Percentiles rank a stretch among this genome's conserved stretches.
Conservation (phyloP, 1,140 invertebrate genomes). For the Mamestra configurata region DNA sequence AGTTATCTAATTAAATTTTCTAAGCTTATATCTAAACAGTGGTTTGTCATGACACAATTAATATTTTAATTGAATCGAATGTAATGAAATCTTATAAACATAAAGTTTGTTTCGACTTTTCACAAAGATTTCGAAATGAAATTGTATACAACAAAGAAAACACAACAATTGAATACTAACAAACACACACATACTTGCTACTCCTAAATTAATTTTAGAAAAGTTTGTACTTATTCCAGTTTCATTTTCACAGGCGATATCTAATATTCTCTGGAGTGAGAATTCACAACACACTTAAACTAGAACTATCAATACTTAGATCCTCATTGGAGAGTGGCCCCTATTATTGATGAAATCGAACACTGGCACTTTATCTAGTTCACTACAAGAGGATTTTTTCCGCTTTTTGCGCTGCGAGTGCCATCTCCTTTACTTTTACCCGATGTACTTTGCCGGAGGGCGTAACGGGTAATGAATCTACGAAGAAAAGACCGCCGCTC, state of each 20-base stretch:
- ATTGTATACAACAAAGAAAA: not conserved
- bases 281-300: slow-evolving; percentile 2
- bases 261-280: slow-evolving; percentile 5
- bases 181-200: not conserved
- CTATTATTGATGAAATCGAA: slow-evolving; percentile 24
- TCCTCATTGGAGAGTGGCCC: not conserved
- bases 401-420: slow-evolving; percentile 32
- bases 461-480: slow-evolving; percentile 54
- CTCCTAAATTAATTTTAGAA: not conserved
- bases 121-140: not conserved
- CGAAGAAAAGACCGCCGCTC: slow-evolving; percentile 54
- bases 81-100: not conserved
- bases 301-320: slow-evolving; percentile 8
- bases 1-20: not conserved
- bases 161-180: not conserved
- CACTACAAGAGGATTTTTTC: slow-evolving; percentile 34
- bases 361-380: slow-evolving; percentile 18
- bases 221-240: not conserved
- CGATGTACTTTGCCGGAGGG: slow-evolving; percentile 57
- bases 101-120: not conserved
- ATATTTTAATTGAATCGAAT: not conserved
- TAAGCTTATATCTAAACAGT: not conserved
- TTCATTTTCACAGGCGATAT: not conserved
- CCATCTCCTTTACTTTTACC: slow-evolving; percentile 55
- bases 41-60: not conserved